These are phyloP conservation scores for Planiliza haematocheilus DNA, from an alignment of 2,113 vertebrate species.

Conservation along the genomic window DNA sequence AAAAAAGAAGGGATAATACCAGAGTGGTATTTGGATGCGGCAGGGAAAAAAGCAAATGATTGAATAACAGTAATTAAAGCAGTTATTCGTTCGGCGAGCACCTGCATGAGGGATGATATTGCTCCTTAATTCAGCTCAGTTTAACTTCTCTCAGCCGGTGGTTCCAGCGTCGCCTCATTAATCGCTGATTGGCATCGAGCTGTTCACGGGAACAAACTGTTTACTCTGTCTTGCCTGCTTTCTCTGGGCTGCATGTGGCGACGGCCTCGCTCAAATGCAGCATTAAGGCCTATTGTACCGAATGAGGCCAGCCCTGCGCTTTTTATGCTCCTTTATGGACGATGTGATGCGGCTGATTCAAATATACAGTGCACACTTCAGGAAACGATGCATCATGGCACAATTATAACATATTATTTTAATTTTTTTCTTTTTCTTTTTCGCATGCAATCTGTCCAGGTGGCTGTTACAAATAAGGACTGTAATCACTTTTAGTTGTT, in stretches of 20 bases:
- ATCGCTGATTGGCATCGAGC: conserved; percentile 88
- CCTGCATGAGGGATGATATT: conserved; percentile 91
- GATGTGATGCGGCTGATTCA: conserved; percentile 23
- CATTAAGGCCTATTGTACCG: conserved; percentile 76
- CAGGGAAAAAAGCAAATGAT: conserved; percentile 91
- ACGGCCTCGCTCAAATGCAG: conserved; percentile 52
- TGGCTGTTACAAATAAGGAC: conserved; percentile 5
- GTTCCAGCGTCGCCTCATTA: conserved; percentile 86
- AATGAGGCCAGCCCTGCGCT: conserved; percentile 24
- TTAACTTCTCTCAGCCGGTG: conserved; percentile 86
- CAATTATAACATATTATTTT: neutral
- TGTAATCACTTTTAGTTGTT: neutral
- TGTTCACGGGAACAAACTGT: conserved; percentile 85
- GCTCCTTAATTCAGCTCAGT: conserved; percentile 87
- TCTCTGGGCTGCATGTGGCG: conserved; percentile 71
- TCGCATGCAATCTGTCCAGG: neutral
- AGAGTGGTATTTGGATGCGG: conserved; percentile 86
- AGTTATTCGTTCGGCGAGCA: conserved; percentile 98
- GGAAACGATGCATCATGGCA: neutral
- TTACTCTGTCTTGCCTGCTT: conserved; percentile 82
- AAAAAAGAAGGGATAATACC: conserved; percentile 95
- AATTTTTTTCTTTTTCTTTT: no score
- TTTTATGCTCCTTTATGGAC: conserved; percentile 45
- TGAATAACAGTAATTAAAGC: conserved; percentile 99
- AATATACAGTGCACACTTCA: neutral